Evolutionary conservation across 1,140 invertebrate genomes (phyloP), one percentile per base, ranked within the genome.

Genomic region (Cherax destructor): DNA sequence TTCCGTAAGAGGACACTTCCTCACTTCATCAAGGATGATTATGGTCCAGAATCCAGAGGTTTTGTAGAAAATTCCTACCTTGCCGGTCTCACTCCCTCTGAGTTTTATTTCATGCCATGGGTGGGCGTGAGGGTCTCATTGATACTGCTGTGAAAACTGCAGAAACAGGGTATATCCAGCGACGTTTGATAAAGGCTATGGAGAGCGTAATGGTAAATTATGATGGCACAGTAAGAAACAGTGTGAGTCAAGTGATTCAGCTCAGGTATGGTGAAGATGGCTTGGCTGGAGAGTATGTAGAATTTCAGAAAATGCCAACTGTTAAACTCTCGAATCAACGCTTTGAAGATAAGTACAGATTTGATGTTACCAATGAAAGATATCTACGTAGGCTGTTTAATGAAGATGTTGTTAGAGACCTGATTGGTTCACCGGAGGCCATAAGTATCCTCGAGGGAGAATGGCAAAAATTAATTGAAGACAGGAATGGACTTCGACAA

Each of bases 101-200:
- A 99, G 94, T 99, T 99, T 94, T 99, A 98, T 95, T 99, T 99
- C 99, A 99, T 95, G 99, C 99, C 93, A 99, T 99, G 99, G 99
- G 99, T 95, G 99, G 99, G 95, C 96, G 99, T 95, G 99, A 99
- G 96, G 99, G 99, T 98, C 97, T 99, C 92, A 99, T 99, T 95
- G 99, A 99, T 99, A 99, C 99, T 93, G 99, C 99, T 95, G 99
- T 99, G 49, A 99, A 99, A 95, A 99, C 99, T 93, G 99, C 99
- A 80, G 99, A 99, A 96, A 99, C 99, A 94, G 99, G 97, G 94
- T 99, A 99, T 94, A 99, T 99, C 94, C 99, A 99, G 95, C 97
- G 99, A 95, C 98, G 99, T 96, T 95, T 99, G 69, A 99, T 99
- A 95, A 99, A 99, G 95, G 99, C 99, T 97, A 99, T 99, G 99